phyloP scores from a whole-genome alignment of 1,140 invertebrate genomes.

The Orussus abietinus region DNA sequence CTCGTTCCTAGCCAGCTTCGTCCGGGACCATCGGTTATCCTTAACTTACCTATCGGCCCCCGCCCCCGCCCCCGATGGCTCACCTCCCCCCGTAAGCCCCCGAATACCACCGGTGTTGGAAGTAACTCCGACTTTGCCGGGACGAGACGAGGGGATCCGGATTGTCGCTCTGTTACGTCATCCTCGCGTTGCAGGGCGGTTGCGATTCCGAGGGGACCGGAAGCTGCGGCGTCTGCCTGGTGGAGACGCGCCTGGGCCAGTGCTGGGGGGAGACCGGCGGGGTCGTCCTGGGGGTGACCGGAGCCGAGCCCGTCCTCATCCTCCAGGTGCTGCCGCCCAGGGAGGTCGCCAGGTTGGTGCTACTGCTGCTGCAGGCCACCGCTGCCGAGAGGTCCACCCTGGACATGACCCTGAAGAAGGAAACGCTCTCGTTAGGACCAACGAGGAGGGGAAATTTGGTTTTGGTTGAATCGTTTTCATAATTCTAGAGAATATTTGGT shows the following conservation, averaged over 20 bases:
- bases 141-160: conserved; percentile 16
- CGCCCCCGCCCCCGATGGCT: too few relatives aligned
- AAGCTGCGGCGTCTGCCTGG: conserved; percentile 28
- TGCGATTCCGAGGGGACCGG: conserved; percentile 31
- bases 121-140: too few relatives aligned
- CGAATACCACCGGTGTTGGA: too few relatives aligned
- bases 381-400: conserved; percentile 60
- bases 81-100: too few relatives aligned
- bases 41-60: not conserved
- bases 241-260: conserved; percentile 39
- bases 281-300: conserved; percentile 53
- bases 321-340: conserved; percentile 37
- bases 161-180: conserved; percentile 26
- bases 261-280: conserved; percentile 58
- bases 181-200: conserved; percentile 26
- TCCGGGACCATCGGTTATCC: conserved; percentile 1
- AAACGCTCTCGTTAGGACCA: conserved; percentile 7
- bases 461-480: not conserved
- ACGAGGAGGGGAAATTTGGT: not conserved
- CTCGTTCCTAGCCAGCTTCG: not conserved
- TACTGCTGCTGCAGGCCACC: conserved; percentile 54
- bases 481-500: conserved; percentile 16
- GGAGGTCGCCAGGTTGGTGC: conserved; percentile 37
- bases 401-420: conserved; percentile 60
- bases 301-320: conserved; percentile 51